Evolutionary conservation across 1,140 invertebrate species (phyloP), one percentile per base, ranked within the genome.

Genomic region (Ceratoteleas bidentatus): DNA sequence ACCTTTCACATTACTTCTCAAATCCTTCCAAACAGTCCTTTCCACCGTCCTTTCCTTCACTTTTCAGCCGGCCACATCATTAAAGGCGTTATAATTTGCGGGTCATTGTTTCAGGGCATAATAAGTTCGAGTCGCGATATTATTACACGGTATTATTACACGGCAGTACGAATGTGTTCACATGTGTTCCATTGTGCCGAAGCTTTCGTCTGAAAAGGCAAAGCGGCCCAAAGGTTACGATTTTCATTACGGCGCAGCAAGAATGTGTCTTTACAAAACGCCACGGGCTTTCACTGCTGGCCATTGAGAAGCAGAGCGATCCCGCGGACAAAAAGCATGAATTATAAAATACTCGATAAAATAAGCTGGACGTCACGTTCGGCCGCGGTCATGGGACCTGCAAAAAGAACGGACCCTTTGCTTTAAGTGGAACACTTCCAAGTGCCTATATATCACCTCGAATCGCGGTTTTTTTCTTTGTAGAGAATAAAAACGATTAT

Each of bases 261-360:
- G 40, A 24, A 24, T 24, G 24, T 78, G 62, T 40, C 58, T 38
- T 36, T 33, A 62, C 57, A 69, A 79, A 69, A 34, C 61, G 52
- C 32, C n/a, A 58, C 34, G 56, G 38, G 69, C 69, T 74, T 74
- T 81, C 77, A 74, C 70, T 36, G 50, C 34, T 53, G 36, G 38
- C 61, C 49, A 65, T 64, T 69, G 68, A 72, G 56, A 60, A 66
- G 50, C 36, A 53, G 68, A 58, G 61, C 32, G 32, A 49, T 66
- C 47, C 14, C 16, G 61, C 34, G 11, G 54, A 65, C 43, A 70
- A 66, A 81, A 68, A 64, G 43, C 58, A 54, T 69, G 53, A 53
- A 76, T 69, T 81, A 62, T 65, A 74, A 74, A 81, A 56, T 75
- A 53, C 34, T 54, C 47, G 65, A 81, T 75, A 81, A 75, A 75